Evolutionary conservation across 2,888 invertebrate genomes (phyloP).

Genomic region (Cylindroiulus punctatus): DNA sequence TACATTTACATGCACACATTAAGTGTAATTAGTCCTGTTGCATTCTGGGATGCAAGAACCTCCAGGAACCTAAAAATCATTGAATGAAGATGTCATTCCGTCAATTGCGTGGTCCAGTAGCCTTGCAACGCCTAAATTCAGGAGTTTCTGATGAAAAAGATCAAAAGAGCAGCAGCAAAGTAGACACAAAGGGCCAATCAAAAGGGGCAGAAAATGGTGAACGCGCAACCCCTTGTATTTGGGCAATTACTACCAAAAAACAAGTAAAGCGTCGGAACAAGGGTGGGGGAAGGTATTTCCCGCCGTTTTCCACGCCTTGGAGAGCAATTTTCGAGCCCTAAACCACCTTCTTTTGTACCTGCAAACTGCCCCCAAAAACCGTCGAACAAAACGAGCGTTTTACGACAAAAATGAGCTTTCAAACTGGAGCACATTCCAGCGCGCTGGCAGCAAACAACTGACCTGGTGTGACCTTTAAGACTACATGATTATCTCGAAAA

Average conservation of each 20-base stretch:
- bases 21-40: no score
- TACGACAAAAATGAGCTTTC: constrained; percentile 15
- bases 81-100: no score
- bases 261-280: neutral
- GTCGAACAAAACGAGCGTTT: neutral
- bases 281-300: neutral
- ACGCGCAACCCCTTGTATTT: neutral
- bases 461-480: constrained; percentile 14
- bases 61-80: no score
- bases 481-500: constrained; percentile 1
- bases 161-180: neutral
- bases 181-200: neutral
- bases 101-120: neutral
- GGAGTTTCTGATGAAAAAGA: neutral
- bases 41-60: no score
- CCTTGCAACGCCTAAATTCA: neutral
- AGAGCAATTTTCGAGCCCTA: neutral
- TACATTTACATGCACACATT: no score
- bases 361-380: neutral
- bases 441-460: constrained; percentile 19
- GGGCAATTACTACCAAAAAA: neutral
- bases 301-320: neutral
- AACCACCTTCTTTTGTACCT: neutral
- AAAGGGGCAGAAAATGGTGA: neutral
- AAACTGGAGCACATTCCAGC: neutral